phyloP scores from a whole-genome alignment of 2,797 vertebrate genomes.

The Pangasius macronema region DNA sequence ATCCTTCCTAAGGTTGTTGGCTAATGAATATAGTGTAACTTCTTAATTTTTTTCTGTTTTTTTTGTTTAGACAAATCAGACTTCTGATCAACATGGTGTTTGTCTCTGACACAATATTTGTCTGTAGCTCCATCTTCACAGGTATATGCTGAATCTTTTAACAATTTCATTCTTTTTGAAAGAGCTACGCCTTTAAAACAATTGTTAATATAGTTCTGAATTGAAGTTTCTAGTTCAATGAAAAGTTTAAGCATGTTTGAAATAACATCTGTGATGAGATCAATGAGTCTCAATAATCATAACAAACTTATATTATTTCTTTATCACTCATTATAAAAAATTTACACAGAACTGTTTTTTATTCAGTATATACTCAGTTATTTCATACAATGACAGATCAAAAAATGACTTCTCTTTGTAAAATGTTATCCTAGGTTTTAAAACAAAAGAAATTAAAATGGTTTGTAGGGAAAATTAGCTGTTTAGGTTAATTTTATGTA shows the following conservation, averaged over 20 bases:
- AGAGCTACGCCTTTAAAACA: background rate
- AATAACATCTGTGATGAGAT: background rate
- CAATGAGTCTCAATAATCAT: background rate
- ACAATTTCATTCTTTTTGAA: background rate
- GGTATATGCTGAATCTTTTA: conserved; percentile 7
- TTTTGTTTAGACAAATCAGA: background rate
- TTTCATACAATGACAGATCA: too few species aligned
- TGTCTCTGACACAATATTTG: background rate
- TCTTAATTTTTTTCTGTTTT: background rate
- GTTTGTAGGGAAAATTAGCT: too few species aligned
- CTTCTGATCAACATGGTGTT: background rate
- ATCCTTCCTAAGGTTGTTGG: background rate
- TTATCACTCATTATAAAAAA: background rate
- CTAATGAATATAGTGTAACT: background rate
- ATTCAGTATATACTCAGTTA: background rate
- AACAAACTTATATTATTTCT: background rate
- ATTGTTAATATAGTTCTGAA: background rate
- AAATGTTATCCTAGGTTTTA: too few species aligned
- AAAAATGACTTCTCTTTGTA: too few species aligned
- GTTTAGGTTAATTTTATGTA: too few species aligned
- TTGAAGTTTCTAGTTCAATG: background rate
- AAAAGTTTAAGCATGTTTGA: background rate
- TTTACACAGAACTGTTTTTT: background rate
- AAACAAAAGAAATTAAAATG: too few species aligned
- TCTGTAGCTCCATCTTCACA: background rate